Evolutionary conservation across 2,797 vertebrate species (phyloP), one percentile per base, ranked within the genome.

Genomic region (Siniperca scherzeri): DNA sequence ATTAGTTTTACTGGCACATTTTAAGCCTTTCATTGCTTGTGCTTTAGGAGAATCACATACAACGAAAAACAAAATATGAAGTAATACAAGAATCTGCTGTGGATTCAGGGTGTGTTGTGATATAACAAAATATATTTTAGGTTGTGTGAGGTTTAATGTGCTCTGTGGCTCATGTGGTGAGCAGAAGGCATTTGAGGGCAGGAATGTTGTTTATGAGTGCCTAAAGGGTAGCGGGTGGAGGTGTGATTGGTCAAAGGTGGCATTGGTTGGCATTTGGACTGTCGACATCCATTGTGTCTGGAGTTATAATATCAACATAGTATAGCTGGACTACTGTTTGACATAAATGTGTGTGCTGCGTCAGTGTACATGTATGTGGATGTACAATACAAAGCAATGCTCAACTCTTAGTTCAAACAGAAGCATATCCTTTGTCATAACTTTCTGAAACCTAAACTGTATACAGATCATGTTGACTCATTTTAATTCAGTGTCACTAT

Each of bases 201-300:
- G 72, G 82, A 90, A 93, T 89, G 89, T 78, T 90, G 91, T 93
- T 90, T 88, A 90, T 82, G 81, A 80, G 67, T 17, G 30, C 69
- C 56, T 84, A 78, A 82, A 87, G 86, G 79, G 68, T 67, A 71
- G 73, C 19, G 3, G 70, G 55, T 38, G 42, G 50, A 59, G 66
- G 46, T 72, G 83, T 66, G 77, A 86, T 72, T 86, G 77, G 77
- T 69, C 12, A 66, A 85, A 82, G 75, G 57, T 84, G 81, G 55
- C 81, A 86, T 87, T 87, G 17, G 52, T 42, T 87, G 82, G 71
- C 80, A 78, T 91, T 85, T 61, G 44, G 74, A 78, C 77, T 89
- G 86, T 92, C 89, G 92, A 80, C 91, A 86, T 90, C 83, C 8
- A 91, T 92, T 92, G 86, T 92, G 86, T 86, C 61, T 79, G 50